A percentile compares a stretch with the other conserved stretches of the same genome.
Conservation (phyloP, 2,888 invertebrate species). For the Deilephila elpenor region DNA sequence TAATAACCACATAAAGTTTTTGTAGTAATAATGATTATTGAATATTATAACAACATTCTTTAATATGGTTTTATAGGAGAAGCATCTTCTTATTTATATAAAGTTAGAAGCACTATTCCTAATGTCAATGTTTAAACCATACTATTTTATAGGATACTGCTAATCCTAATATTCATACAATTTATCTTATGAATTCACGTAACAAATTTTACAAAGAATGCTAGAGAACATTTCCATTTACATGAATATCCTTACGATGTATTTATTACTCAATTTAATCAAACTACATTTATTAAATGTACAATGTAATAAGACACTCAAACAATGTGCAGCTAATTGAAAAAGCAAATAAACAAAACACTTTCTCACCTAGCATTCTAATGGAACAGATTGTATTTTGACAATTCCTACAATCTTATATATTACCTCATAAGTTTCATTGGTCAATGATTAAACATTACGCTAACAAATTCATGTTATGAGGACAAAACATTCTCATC, state of each 20-base stretch:
- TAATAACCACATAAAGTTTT: constrained; percentile 11
- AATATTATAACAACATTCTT: neutral
- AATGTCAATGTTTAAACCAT: neutral
- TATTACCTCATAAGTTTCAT: constrained; percentile 66
- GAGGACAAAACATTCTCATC: neutral
- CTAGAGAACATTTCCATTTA: constrained; percentile 6
- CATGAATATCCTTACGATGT: constrained; percentile 16
- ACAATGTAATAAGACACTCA: constrained; percentile 2
- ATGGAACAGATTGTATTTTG: constrained; percentile 13
- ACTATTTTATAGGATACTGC: constrained; percentile 2
- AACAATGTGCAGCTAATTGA: constrained; percentile 18
- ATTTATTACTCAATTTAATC: neutral
- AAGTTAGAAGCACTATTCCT: neutral
- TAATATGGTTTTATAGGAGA: neutral
- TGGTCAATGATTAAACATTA: constrained; percentile 59
- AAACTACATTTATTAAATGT: neutral
- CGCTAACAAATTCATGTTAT: neutral
- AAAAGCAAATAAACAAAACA: constrained; percentile 1
- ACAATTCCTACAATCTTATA: constrained; percentile 53
- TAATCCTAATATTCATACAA: constrained; percentile 1
- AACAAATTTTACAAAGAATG: constrained; percentile 13
- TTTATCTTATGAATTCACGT: constrained; percentile 17
- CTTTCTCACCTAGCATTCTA: constrained; percentile 26
- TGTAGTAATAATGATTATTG: constrained; percentile 2
- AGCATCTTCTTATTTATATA: constrained; percentile 1